These are phyloP conservation scores for Dasyprocta punctata DNA, from an alignment of 2,113 vertebrate species.

Conservation along the genomic window DNA sequence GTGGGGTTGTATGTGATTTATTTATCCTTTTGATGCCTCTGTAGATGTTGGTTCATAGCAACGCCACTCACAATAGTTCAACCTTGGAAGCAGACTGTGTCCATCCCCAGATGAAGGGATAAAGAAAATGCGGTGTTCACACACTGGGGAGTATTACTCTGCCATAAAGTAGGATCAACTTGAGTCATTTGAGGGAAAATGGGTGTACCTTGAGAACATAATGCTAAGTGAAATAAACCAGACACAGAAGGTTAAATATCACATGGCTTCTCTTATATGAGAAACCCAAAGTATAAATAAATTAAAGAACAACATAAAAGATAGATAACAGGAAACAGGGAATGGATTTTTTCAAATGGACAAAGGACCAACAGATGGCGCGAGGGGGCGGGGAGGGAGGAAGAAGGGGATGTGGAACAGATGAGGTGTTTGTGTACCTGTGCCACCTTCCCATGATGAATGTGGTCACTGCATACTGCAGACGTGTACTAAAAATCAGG, in stretches of 20 bases:
- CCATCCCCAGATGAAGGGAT: background rate
- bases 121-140: background rate
- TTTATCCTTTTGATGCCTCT: accelerated
- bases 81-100: background rate
- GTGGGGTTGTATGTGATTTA: accelerated
- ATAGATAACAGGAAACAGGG: background rate
- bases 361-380: background rate
- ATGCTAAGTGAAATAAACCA: background rate
- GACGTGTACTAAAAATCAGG: background rate
- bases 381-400: background rate
- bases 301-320: background rate
- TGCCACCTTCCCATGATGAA: background rate
- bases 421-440: background rate
- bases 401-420: background rate
- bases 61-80: background rate
- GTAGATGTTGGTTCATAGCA: background rate
- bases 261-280: background rate
- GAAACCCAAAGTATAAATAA: background rate
- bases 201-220: background rate
- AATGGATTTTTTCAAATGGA: background rate
- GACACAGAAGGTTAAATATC: background rate
- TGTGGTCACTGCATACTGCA: background rate
- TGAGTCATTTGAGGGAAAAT: background rate
- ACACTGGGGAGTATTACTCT: background rate
- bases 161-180: background rate